Percentiles rank a stretch among this genome's conserved stretches.
Evolutionary conservation across 53 echinoderm and acorn worm species (phyloP).

Genomic region (Henricia sp.): DNA sequence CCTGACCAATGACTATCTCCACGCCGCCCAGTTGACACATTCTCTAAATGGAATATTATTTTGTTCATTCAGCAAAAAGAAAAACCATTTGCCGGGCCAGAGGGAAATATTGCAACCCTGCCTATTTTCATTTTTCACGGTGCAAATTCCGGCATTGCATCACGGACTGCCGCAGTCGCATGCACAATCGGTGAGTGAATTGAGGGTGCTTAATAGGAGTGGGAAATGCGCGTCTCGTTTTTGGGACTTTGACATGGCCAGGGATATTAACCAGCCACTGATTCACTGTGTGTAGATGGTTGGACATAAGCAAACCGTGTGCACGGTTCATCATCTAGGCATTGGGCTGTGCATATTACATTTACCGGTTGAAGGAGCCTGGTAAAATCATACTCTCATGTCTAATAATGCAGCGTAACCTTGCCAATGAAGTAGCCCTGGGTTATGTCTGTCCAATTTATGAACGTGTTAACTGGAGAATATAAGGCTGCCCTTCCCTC

Average conservation of each 20-base stretch:
- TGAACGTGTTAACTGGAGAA: neutral
- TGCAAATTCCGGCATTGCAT: neutral
- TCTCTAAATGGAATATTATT: constrained; percentile 24
- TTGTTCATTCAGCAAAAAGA: constrained; percentile 28
- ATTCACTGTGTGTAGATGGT: neutral
- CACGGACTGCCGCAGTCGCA: constrained; percentile 1
- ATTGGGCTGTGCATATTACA: constrained; percentile 39
- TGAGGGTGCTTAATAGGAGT: neutral
- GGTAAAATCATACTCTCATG: constrained; percentile 14
- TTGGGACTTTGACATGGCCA: neutral
- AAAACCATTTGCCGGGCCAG: neutral
- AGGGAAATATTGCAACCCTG: constrained; percentile 26
- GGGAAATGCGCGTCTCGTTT: neutral
- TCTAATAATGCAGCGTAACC: constrained; percentile 19
- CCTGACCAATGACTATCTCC: constrained; percentile 1
- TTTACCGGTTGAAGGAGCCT: constrained; percentile 18
- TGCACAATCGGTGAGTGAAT: too few relatives aligned
- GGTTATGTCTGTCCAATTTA: neutral
- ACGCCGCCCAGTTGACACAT: too few relatives aligned
- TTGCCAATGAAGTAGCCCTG: constrained; percentile 30
- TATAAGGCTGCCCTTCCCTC: too few relatives aligned
- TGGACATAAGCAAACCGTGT: neutral
- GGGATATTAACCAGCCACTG: neutral
- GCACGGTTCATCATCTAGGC: constrained; percentile 8
- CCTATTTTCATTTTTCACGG: constrained; percentile 53